Percentiles rank a stretch among this genome's conserved stretches.
Evolutionary conservation across 2,113 vertebrate genomes (phyloP).

Genomic region (Albula glossodonta): DNA sequence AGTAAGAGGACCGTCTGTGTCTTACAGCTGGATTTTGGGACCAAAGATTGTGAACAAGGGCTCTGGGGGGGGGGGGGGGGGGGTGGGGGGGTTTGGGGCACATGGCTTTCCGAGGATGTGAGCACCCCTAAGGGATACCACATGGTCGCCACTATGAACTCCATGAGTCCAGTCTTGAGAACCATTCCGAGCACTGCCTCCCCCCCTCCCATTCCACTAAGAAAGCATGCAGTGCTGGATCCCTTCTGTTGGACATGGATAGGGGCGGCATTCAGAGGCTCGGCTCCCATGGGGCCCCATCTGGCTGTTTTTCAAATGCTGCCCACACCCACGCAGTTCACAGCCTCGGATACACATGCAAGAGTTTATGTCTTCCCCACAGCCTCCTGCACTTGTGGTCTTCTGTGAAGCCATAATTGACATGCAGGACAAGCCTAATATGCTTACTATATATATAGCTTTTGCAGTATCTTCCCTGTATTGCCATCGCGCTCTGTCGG

Average conservation of each 20-base stretch:
- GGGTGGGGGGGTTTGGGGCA: too few species aligned
- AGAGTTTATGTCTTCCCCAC: neutral
- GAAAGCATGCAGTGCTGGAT: constrained; percentile 49
- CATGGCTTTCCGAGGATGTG: constrained; percentile 42
- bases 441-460: neutral
- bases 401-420: neutral
- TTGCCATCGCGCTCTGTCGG: too few species aligned
- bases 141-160: constrained; percentile 49
- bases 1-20: constrained; percentile 36
- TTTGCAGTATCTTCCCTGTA: neutral
- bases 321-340: neutral
- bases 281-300: neutral
- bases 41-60: constrained; percentile 30
- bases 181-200: constrained; percentile 29
- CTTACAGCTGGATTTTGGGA: constrained; percentile 39
- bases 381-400: neutral
- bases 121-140: constrained; percentile 53
- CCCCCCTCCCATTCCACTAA: constrained; percentile 41
- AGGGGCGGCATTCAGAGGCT: neutral
- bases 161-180: constrained; percentile 43
- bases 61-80: too few species aligned
- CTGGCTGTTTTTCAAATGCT: neutral
- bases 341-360: neutral
- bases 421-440: neutral
- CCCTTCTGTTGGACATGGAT: constrained; percentile 46